Evolutionary conservation across 2,888 invertebrate species (phyloP).

Genomic region (Craniophora ligustri): DNA sequence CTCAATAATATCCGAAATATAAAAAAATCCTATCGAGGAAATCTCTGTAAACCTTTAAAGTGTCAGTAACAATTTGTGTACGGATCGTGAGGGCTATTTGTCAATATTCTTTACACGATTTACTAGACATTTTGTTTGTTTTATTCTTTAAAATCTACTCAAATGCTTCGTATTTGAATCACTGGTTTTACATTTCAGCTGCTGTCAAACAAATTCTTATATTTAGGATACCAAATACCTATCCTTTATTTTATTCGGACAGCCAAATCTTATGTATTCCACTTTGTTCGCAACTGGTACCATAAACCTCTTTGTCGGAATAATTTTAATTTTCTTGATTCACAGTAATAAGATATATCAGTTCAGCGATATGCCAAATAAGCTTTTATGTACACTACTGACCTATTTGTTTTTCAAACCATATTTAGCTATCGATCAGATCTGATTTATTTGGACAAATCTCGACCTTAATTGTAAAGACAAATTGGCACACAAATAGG

Average conservation of each 20-base stretch:
- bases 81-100: slow-evolving; percentile 15
- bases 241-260: slow-evolving; percentile 44
- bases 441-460: slow-evolving; percentile 49
- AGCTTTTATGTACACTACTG: slow-evolving; percentile 26
- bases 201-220: slow-evolving; percentile 43
- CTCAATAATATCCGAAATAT: no score
- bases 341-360: slow-evolving; percentile 37
- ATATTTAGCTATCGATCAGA: slow-evolving; percentile 52
- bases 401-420: slow-evolving; percentile 44
- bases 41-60: slow-evolving; percentile 15
- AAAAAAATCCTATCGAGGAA: no score
- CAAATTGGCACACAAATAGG: slow-evolving; percentile 31
- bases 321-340: slow-evolving; percentile 36
- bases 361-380: slow-evolving; percentile 41
- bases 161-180: slow-evolving; percentile 22
- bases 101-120: slow-evolving; percentile 17
- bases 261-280: slow-evolving; percentile 39
- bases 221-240: slow-evolving; percentile 36
- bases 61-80: slow-evolving; percentile 17
- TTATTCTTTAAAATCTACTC: slow-evolving; percentile 12
- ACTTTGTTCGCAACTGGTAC: slow-evolving; percentile 39
- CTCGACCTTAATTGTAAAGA: slow-evolving; percentile 42
- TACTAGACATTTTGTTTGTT: slow-evolving; percentile 5
- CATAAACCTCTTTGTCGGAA: slow-evolving; percentile 44
- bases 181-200: slow-evolving; percentile 22